Percentiles rank a stretch among this genome's conserved stretches.
Evolutionary conservation across 2,888 invertebrate genomes (phyloP).

Genomic region (Nomada ruficornis): DNA sequence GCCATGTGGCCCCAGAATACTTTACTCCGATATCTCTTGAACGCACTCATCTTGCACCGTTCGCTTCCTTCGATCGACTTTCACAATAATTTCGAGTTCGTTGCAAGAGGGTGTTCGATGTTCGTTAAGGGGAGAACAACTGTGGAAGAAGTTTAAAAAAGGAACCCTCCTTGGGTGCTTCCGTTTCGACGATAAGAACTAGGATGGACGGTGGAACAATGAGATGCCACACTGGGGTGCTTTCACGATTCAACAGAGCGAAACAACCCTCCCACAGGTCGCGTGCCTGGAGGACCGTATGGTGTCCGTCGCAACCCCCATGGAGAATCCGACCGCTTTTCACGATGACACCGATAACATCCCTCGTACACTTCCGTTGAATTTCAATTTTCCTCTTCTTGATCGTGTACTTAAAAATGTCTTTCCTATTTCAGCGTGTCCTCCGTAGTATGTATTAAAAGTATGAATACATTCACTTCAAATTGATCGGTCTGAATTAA

Average conservation of each 20-base stretch:
- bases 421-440: background rate
- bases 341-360: slow-evolving; percentile 17
- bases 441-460: background rate
- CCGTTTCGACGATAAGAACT: background rate
- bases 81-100: background rate
- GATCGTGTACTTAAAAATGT: background rate
- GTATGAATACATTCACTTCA: background rate
- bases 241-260: slow-evolving; percentile 77
- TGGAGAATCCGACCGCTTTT: slow-evolving; percentile 49
- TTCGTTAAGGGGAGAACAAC: background rate
- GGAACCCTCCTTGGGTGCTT: background rate
- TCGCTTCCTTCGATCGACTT: background rate
- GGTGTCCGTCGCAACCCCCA: slow-evolving; percentile 73
- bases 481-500: background rate
- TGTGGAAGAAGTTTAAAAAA: background rate
- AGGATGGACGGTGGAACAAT: slow-evolving; percentile 40
- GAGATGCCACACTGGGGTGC: slow-evolving; percentile 54
- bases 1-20: slow-evolving; percentile 82
- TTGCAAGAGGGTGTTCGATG: background rate
- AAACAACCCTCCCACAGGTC: slow-evolving; percentile 71
- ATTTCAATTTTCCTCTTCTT: background rate
- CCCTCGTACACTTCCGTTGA: background rate
- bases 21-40: slow-evolving; percentile 81
- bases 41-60: slow-evolving; percentile 77
- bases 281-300: slow-evolving; percentile 76